Evolutionary conservation across 2,113 vertebrate species (phyloP).

Genomic region (Gadus chalcogrammus): DNA sequence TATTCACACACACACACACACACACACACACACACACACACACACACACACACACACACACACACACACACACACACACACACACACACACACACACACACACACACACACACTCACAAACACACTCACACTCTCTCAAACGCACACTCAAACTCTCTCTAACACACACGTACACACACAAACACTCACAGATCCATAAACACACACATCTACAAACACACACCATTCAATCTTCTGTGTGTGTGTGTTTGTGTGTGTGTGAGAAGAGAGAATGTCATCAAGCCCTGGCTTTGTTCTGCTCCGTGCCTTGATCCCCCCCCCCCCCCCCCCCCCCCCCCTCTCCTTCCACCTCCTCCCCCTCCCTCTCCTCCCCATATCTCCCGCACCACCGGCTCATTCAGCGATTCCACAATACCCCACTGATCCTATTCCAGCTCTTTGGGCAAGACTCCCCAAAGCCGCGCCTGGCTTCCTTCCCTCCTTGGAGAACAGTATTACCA

Average conservation of each 20-base stretch:
- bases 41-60: constrained; percentile 12
- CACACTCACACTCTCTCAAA: neutral
- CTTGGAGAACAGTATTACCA: constrained; percentile 19
- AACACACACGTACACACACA: constrained; percentile 2
- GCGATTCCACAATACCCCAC: constrained; percentile 15
- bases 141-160: neutral
- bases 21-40: constrained; percentile 5
- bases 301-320: constrained; percentile 25
- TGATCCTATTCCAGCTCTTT: constrained; percentile 39
- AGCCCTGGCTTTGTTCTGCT: constrained; percentile 14
- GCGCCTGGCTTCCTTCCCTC: constrained; percentile 36
- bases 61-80: neutral
- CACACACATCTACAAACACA: neutral
- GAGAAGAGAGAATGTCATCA: constrained; percentile 31
- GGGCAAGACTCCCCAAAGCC: constrained; percentile 39
- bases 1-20: neutral
- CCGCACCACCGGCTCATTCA: constrained; percentile 11
- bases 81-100: neutral
- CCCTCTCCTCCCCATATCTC: constrained; percentile 31
- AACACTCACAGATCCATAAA: constrained; percentile 17
- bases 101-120: neutral
- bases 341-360: constrained; percentile 4
- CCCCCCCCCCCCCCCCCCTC: constrained; percentile 32
- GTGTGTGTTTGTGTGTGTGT: too few relatives aligned
- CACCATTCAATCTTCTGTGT: neutral